Conservation (phyloP, 2,888 invertebrate species). For the Notodonta dromedarius region DNA sequence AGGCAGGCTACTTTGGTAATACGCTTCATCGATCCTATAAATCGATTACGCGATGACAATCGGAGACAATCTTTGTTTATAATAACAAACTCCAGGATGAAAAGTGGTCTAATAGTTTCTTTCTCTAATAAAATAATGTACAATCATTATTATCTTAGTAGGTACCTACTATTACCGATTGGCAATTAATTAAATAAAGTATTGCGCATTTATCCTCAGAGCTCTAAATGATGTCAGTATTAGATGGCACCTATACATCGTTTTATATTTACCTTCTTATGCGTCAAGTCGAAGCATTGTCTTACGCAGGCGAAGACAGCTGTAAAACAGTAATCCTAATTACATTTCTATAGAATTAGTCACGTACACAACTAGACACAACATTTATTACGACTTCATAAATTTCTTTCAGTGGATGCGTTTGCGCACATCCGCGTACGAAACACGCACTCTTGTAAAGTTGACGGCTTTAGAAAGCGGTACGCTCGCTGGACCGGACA, state of each 20-base stretch:
- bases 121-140: no score
- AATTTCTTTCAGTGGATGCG: slow-evolving; percentile 47
- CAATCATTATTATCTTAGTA: no score
- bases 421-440: slow-evolving; percentile 67
- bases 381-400: slow-evolving; percentile 42
- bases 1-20: slow-evolving; percentile 16
- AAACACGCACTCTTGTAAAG: slow-evolving; percentile 64
- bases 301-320: slow-evolving; percentile 1
- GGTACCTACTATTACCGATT: no score
- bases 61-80: slow-evolving; percentile 3
- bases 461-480: slow-evolving; percentile 77
- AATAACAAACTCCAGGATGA: no score
- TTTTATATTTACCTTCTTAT: no score
- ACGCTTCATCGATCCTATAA: slow-evolving; percentile 17
- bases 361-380: slow-evolving; percentile 20
- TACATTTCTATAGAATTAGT: slow-evolving; percentile 14
- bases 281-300: not conserved
- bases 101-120: no score
- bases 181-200: no score
- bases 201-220: no score
- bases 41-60: slow-evolving; percentile 13
- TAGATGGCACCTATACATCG: not conserved
- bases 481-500: slow-evolving; percentile 69
- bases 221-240: no score
- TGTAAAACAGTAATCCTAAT: not conserved